Conservation (phyloP, 2,797 vertebrate species). For the Nasua narica region DNA sequence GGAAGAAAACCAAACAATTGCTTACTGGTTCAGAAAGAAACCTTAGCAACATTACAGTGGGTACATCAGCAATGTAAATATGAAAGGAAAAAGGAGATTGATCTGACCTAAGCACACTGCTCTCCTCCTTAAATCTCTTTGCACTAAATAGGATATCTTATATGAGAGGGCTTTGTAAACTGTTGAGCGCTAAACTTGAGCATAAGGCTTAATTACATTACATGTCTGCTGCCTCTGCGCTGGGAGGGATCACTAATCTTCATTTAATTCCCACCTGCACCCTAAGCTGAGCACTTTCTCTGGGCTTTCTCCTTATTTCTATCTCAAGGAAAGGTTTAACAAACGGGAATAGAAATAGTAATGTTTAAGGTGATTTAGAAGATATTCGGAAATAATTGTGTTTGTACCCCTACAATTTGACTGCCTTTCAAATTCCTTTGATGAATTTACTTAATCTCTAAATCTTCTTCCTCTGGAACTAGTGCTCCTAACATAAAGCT, state of each 20-base stretch:
- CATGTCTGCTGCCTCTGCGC: not conserved
- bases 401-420: not conserved
- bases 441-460: slow-evolving; percentile 40
- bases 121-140: not conserved
- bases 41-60: not conserved
- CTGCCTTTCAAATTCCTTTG: not conserved
- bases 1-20: not conserved
- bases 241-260: not conserved
- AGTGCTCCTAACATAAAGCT: not conserved
- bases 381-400: not conserved
- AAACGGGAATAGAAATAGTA: slow-evolving; percentile 42
- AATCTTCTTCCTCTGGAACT: not conserved
- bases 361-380: not conserved
- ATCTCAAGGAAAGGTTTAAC: not conserved
- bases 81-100: slow-evolving; percentile 2
- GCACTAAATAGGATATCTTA: not conserved
- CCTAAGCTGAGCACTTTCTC: not conserved
- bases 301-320: not conserved
- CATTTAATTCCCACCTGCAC: not conserved
- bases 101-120: not conserved
- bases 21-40: slow-evolving; percentile 18
- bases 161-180: not conserved
- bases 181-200: not conserved
- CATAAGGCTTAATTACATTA: not conserved
- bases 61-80: not conserved